phyloP scores from a whole-genome alignment of 2,888 invertebrate species.

The Pseudanteris insignis region DNA sequence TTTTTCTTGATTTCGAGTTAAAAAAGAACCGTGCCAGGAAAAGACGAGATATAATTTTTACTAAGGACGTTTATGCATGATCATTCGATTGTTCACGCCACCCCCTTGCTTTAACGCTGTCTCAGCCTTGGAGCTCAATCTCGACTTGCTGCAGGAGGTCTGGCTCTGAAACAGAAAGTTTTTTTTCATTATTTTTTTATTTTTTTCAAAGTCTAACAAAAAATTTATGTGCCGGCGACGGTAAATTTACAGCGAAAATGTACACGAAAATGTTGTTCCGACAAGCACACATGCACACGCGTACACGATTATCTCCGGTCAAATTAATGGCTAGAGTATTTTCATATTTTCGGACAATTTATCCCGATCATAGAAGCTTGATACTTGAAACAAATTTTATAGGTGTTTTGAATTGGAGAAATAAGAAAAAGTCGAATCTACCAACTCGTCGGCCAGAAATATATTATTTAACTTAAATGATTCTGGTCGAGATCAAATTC shows the following conservation, averaged over 20 bases:
- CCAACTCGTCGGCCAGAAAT: no score
- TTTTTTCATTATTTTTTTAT: no score
- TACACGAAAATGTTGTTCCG: slow-evolving; percentile 31
- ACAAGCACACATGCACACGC: slow-evolving; percentile 14
- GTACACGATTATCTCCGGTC: slow-evolving; percentile 10
- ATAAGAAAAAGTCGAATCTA: no score
- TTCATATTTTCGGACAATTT: no score
- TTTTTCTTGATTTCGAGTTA: no score
- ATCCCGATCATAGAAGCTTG: no score
- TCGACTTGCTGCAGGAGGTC: slow-evolving; percentile 63
- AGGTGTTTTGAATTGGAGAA: no score
- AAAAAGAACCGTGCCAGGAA: no score
- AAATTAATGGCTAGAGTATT: no score
- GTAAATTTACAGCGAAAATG: slow-evolving; percentile 33
- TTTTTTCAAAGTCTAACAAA: slow-evolving; percentile 35
- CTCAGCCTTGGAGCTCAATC: slow-evolving; percentile 56
- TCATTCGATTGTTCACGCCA: neutral
- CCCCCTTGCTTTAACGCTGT: no score
- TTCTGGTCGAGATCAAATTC: slow-evolving; percentile 33
- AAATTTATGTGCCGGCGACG: slow-evolving; percentile 35
- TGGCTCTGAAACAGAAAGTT: slow-evolving; percentile 58
- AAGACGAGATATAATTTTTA: no score
- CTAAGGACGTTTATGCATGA: neutral
- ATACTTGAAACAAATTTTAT: slow-evolving; percentile 19
- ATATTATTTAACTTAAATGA: no score